Evolutionary conservation across 1,140 invertebrate species (phyloP), one percentile per base, ranked within the genome.

Genomic region (Zaprionus vittiger): DNA sequence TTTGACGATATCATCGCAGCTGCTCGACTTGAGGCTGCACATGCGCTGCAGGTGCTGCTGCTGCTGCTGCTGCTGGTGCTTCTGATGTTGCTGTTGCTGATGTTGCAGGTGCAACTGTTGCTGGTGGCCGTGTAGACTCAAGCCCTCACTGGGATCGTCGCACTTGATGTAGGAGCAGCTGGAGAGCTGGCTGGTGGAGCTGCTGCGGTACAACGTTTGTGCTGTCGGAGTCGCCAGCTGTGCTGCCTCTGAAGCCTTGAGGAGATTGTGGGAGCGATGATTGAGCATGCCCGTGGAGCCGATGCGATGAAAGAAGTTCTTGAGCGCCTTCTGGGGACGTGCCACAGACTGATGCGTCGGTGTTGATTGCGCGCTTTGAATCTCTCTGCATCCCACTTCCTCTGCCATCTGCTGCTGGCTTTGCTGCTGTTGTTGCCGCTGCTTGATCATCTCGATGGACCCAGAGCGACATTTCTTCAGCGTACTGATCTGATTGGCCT

Each of bases 231-330:
- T 31, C 12, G 80, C 82, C 66, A 84, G 91, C 86, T 91, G 93
- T 67, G 66, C 91, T 34, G 86, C 82, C 47, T 91, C 85, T 20
- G 85, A 90, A 22, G 73, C 92, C 80, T 93, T 93, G 80, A 80
- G 93, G 79, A 81, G 87, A 81, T 91, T 94, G 91, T 76, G 93
- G 66, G 91, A 93, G 93, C 92, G 93, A 93, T 93, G 93, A 92
- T 96, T 96, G 49, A 96, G 91, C 95, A 96, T 96, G 47, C 96
- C 96, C 5, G 96, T 96, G 3, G 96, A 96, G 28, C 96, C 96
- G 94, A 96, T 96, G 64, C 96, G 93, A 77, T 96, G 95, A 83
- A 96, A 96, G 79, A 96, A 96, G 31, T 95, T 95, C 89, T 96
- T 96, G 61, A 96, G 94, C 4, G 95, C 95, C 68, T 92, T 92